A percentile compares a stretch with the other conserved stretches of the same genome.
phyloP scores from a whole-genome alignment of 2,888 invertebrate species.

The Eupithecia exiguata region DNA sequence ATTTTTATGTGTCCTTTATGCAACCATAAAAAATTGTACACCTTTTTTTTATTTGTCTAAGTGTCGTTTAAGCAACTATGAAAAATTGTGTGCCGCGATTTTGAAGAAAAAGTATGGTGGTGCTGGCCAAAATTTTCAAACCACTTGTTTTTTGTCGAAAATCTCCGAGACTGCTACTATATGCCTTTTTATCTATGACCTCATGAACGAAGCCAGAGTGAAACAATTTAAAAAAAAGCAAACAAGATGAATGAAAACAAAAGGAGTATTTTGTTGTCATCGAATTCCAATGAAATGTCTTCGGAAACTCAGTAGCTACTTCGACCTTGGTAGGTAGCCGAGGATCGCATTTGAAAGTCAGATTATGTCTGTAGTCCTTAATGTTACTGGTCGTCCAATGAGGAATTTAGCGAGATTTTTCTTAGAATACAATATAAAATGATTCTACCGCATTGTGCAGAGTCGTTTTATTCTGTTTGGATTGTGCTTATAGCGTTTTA shows the following conservation, averaged over 20 bases:
- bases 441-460: no score
- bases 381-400: not conserved
- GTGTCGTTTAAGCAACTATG: no score
- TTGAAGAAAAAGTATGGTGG: no score
- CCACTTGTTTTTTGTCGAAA: not conserved
- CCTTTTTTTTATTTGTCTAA: no score
- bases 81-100: no score
- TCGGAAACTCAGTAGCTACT: not conserved
- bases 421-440: not conserved
- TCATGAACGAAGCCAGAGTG: not conserved
- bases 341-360: slow-evolving; percentile 1
- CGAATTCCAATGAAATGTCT: slow-evolving; percentile 3
- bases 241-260: not conserved
- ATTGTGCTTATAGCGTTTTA: no score
- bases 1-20: no score
- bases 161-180: not conserved
- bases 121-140: no score
- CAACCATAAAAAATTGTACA: no score
- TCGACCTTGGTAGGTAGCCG: not conserved
- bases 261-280: not conserved
- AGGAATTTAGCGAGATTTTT: not conserved
- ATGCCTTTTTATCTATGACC: not conserved
- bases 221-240: not conserved
- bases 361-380: not conserved
- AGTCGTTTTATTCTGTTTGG: no score